Conservation (phyloP, 2,888 invertebrate genomes). For the Stenolophus ochropezus region DNA sequence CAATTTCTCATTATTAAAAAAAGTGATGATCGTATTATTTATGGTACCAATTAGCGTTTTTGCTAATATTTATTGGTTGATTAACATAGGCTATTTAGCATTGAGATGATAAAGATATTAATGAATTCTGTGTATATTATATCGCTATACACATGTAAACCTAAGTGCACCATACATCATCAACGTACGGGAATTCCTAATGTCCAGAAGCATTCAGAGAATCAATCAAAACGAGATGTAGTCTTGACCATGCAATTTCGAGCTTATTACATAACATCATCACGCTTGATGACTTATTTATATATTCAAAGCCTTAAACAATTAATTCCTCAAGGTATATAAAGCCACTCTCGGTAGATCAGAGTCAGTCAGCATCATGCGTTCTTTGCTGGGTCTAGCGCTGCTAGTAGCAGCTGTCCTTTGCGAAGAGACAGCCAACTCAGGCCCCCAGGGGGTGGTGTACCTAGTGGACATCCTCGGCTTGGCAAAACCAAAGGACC, state of each 20-base stretch:
- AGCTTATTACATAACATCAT: slow-evolving; percentile 56
- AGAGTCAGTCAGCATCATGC: slow-evolving; percentile 50
- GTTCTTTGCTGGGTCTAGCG: slow-evolving; percentile 16
- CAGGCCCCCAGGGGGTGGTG: slow-evolving; percentile 23
- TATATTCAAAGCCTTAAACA: slow-evolving; percentile 46
- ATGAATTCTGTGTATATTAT: not conserved
- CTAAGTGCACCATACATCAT: not conserved
- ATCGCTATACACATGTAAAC: not conserved
- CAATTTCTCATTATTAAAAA: not conserved
- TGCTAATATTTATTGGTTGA: not conserved
- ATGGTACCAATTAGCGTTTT: not conserved
- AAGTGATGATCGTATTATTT: not conserved
- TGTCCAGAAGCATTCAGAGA: slow-evolving; percentile 36
- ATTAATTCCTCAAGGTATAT: slow-evolving; percentile 26
- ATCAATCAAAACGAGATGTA: slow-evolving; percentile 42
- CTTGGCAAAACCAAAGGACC: not conserved
- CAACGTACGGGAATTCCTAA: slow-evolving; percentile 42
- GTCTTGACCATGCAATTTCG: slow-evolving; percentile 49
- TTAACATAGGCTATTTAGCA: not conserved
- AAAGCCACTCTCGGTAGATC: not conserved
- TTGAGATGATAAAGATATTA: not conserved
- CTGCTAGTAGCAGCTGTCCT: slow-evolving; percentile 19
- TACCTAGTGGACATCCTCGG: slow-evolving; percentile 48
- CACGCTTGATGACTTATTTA: slow-evolving; percentile 53
- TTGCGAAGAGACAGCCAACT: slow-evolving; percentile 27